Evolutionary conservation across 1,140 invertebrate genomes (phyloP).

Genomic region (Habropoda laboriosa): DNA sequence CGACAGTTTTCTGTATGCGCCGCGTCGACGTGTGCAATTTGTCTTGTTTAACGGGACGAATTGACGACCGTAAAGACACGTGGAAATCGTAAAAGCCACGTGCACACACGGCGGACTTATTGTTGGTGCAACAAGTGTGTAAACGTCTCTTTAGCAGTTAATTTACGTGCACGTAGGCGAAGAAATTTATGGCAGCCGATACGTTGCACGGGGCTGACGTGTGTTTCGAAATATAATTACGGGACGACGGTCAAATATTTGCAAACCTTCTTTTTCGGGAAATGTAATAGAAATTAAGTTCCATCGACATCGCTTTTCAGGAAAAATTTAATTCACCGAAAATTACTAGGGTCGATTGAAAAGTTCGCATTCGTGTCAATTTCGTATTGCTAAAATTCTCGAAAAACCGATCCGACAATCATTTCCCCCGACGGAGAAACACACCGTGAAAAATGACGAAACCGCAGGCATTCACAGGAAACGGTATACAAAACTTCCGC

Average conservation of each 20-base stretch:
- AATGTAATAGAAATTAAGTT: too few species aligned
- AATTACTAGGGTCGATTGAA: too few species aligned
- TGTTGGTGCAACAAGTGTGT: conserved; percentile 44
- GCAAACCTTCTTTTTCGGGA: too few species aligned
- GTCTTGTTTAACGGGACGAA: conserved; percentile 29
- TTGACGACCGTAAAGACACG: conserved; percentile 16
- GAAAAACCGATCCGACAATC: too few species aligned
- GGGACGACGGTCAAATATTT: background rate
- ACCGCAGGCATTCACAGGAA: background rate
- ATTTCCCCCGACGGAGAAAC: background rate
- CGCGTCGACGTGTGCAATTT: background rate
- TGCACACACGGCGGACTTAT: conserved; percentile 14
- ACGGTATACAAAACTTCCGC: background rate
- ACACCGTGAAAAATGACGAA: too few species aligned
- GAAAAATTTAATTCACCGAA: too few species aligned
- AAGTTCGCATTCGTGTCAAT: too few species aligned
- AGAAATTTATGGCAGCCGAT: conserved; percentile 21
- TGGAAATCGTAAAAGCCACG: conserved; percentile 31
- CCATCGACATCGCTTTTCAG: too few species aligned
- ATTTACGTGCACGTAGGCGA: conserved; percentile 18
- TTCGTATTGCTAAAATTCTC: too few species aligned
- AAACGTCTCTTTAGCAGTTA: conserved; percentile 45
- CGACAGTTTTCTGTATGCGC: background rate
- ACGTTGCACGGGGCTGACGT: background rate
- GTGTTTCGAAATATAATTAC: conserved; percentile 27